Evolutionary conservation across 2,888 invertebrate genomes (phyloP).

Genomic region (Timema cristinae): DNA sequence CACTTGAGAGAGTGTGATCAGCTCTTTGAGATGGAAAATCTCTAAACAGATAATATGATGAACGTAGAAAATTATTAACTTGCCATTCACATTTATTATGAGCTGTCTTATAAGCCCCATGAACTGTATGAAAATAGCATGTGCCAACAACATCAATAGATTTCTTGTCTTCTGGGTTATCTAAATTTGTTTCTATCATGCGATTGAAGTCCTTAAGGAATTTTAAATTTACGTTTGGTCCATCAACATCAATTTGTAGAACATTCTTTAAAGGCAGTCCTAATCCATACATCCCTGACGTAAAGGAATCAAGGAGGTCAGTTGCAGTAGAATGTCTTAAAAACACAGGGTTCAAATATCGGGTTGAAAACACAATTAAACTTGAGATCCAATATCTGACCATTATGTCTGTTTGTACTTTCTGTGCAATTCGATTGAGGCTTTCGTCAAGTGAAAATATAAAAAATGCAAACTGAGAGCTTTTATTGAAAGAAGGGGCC

Average conservation of each 20-base stretch:
- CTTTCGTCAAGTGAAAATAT: no score
- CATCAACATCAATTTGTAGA: conserved; percentile 1
- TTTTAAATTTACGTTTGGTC: not conserved
- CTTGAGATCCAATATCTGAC: no score
- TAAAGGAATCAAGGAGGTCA: not conserved
- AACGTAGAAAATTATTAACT: not conserved
- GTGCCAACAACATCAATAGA: conserved; percentile 6
- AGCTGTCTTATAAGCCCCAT: conserved; percentile 10
- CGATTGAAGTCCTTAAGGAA: conserved; percentile 2
- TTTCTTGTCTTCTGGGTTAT: not conserved
- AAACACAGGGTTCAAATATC: no score
- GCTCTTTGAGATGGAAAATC: conserved; percentile 7
- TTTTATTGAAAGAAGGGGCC: no score
- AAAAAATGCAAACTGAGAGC: no score
- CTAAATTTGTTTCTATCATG: not conserved
- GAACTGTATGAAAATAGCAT: not conserved
- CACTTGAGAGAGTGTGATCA: not conserved
- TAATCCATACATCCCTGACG: not conserved
- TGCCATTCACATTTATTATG: conserved; percentile 11
- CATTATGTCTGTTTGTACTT: no score
- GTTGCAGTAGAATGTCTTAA: not conserved
- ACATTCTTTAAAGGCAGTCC: conserved; percentile 2
- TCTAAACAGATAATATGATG: not conserved
- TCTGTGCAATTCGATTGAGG: no score
- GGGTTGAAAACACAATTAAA: no score